Conservation (phyloP, 1,140 invertebrate species). For the Caenorhabditis briggsae region DNA sequence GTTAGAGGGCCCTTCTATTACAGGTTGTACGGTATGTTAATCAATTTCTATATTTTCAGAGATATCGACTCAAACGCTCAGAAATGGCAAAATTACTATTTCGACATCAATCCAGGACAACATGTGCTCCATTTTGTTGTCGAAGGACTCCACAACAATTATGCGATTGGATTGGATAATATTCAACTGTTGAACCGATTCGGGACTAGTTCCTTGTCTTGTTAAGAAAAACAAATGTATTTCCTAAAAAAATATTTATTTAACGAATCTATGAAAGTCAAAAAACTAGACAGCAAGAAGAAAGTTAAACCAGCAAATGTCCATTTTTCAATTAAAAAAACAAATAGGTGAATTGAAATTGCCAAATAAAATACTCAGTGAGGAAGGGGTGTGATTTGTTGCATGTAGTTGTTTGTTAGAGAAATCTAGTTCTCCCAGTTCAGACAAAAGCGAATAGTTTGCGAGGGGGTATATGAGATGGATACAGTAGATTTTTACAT, state of each 20-base stretch:
- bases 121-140: slow-evolving; percentile 67
- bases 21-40: too few species aligned
- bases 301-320: background rate
- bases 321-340: background rate
- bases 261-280: too few species aligned
- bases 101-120: slow-evolving; percentile 51
- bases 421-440: background rate
- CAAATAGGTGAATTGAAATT: background rate
- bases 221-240: slow-evolving; percentile 20
- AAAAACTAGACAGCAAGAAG: too few species aligned
- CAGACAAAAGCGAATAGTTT: slow-evolving; percentile 5
- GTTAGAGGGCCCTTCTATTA: too few species aligned
- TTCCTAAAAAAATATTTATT: too few species aligned
- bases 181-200: slow-evolving; percentile 66
- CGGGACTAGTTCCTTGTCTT: slow-evolving; percentile 57
- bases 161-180: slow-evolving; percentile 66
- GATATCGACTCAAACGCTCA: slow-evolving; percentile 58
- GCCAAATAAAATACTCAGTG: slow-evolving; percentile 28
- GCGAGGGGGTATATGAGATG: slow-evolving; percentile 12
- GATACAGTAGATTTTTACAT: slow-evolving; percentile 25
- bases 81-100: slow-evolving; percentile 62
- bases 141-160: slow-evolving; percentile 66
- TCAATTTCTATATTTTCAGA: slow-evolving; percentile 19
- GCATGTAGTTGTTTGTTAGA: slow-evolving; percentile 51
- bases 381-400: background rate